Evolutionary conservation across 2,797 vertebrate species (phyloP).

Genomic region (Arnoldichthys spilopterus): DNA sequence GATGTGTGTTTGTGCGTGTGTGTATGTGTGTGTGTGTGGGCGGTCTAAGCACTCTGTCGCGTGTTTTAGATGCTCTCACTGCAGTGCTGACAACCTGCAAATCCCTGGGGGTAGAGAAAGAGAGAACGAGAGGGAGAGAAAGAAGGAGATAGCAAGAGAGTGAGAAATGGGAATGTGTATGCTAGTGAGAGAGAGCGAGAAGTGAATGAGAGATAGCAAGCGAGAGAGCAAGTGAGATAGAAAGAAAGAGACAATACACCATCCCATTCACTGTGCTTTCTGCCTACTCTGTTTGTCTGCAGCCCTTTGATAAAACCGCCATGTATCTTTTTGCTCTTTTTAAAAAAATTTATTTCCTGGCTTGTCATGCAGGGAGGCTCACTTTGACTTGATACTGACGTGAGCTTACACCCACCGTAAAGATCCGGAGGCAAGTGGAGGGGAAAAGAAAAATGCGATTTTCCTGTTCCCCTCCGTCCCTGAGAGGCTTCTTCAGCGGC

Average conservation of each 20-base stretch:
- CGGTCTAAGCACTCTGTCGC: slow-evolving; percentile 47
- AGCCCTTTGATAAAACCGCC: slow-evolving; percentile 55
- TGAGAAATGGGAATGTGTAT: background rate
- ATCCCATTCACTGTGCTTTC: slow-evolving; percentile 49
- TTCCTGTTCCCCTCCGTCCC: background rate
- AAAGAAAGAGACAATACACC: slow-evolving; percentile 1
- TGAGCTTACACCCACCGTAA: slow-evolving; percentile 43
- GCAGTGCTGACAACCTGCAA: slow-evolving; percentile 32
- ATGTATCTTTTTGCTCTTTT: slow-evolving; percentile 56
- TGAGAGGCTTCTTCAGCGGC: slow-evolving; percentile 23
- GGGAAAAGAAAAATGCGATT: slow-evolving; percentile 22
- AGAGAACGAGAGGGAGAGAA: background rate
- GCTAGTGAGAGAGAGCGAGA: background rate
- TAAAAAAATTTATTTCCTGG: slow-evolving; percentile 55
- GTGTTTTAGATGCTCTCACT: slow-evolving; percentile 42
- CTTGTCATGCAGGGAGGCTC: slow-evolving; percentile 52
- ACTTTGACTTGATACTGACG: slow-evolving; percentile 51
- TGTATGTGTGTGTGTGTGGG: slow-evolving; percentile 38
- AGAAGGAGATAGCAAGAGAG: background rate
- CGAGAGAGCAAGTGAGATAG: background rate
- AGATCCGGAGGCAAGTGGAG: slow-evolving; percentile 37
- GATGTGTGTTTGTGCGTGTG: slow-evolving; percentile 31
- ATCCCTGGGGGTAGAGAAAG: background rate
- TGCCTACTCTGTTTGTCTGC: slow-evolving; percentile 47
- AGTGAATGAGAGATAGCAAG: background rate